Conservation (phyloP, 1,140 invertebrate species). For the Dysdera silvatica region DNA sequence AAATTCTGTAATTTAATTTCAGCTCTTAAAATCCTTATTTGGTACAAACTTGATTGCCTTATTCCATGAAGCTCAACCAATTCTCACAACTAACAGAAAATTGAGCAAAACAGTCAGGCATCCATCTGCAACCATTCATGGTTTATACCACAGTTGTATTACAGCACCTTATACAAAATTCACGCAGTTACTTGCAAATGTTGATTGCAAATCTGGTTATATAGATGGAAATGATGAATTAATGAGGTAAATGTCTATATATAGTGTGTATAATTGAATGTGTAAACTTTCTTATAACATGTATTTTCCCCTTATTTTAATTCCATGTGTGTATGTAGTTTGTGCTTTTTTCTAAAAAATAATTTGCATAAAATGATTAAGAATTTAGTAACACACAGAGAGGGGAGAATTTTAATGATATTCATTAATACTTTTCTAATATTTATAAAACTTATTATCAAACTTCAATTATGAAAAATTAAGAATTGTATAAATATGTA, state of each 20-base stretch:
- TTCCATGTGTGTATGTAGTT: no score
- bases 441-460: no score
- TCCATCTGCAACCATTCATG: constrained; percentile 33
- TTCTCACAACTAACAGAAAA: constrained; percentile 23
- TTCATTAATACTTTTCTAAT: no score
- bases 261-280: not conserved
- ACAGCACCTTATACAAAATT: constrained; percentile 45
- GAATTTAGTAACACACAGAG: no score
- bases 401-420: no score
- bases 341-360: no score
- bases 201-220: constrained; percentile 2
- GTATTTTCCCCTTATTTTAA: no score
- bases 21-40: constrained; percentile 74
- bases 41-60: constrained; percentile 66
- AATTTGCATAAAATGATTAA: no score
- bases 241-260: constrained; percentile 11
- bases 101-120: constrained; percentile 37
- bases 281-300: no score
- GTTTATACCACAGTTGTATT: constrained; percentile 46
- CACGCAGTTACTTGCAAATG: constrained; percentile 42
- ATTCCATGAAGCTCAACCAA: constrained; percentile 44
- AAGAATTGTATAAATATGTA: no score
- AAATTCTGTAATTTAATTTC: no score
- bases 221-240: constrained; percentile 8
- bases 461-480: no score